phyloP scores from a whole-genome alignment of 2,888 invertebrate genomes.

The Timema cristinae region DNA sequence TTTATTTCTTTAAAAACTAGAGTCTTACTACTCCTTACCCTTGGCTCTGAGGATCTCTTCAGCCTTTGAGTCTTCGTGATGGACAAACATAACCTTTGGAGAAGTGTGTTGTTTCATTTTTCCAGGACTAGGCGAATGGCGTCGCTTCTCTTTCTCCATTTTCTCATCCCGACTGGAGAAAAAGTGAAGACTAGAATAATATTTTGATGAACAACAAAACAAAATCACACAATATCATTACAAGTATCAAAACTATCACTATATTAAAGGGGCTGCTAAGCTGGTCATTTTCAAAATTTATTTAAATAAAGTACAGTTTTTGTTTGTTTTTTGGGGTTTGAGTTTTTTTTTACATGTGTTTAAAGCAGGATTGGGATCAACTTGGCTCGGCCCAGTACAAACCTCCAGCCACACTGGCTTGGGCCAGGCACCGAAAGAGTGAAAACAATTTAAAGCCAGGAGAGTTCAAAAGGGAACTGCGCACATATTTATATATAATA shows the following conservation, averaged over 20 bases:
- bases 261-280: background rate
- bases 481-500: too few species aligned
- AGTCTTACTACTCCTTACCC: conserved; percentile 21
- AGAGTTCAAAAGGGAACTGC: too few species aligned
- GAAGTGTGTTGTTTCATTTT: conserved; percentile 28
- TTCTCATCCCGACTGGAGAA: conserved; percentile 27
- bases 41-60: conserved; percentile 23
- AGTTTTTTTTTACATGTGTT: too few species aligned
- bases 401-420: too few species aligned
- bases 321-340: too few species aligned
- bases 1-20: too few species aligned
- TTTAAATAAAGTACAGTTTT: too few species aligned
- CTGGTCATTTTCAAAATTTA: too few species aligned
- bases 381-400: too few species aligned
- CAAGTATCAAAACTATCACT: background rate
- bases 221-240: background rate
- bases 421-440: too few species aligned
- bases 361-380: too few species aligned
- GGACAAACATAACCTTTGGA: conserved; percentile 31
- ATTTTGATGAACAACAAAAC: background rate
- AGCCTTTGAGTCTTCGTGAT: conserved; percentile 28
- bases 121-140: conserved; percentile 29
- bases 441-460: too few species aligned
- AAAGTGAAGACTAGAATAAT: background rate
- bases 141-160: conserved; percentile 30